phyloP scores from a whole-genome alignment of 2,113 vertebrate species.

The Cyphomyrus discorhynchus region DNA sequence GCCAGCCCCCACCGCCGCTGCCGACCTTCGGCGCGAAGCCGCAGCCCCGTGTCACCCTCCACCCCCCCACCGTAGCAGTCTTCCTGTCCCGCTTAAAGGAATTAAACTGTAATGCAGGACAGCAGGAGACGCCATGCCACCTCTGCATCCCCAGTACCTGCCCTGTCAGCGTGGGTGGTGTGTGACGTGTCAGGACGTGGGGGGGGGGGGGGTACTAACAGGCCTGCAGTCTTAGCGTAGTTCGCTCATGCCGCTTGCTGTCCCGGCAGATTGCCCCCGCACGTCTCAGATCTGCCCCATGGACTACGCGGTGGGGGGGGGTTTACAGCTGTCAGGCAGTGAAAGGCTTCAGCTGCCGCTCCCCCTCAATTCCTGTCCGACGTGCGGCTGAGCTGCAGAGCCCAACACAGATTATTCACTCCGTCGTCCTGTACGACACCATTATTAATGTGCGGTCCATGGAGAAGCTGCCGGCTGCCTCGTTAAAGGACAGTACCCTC shows the following conservation, averaged over 20 bases:
- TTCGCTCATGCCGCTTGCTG: constrained; percentile 7
- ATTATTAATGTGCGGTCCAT: constrained; percentile 57
- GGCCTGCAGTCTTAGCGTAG: background rate
- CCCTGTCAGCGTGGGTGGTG: background rate
- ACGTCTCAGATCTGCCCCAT: constrained; percentile 23
- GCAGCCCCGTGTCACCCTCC: constrained; percentile 37
- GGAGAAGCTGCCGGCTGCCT: constrained; percentile 37
- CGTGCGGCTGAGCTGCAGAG: constrained; percentile 51
- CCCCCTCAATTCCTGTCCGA: constrained; percentile 44
- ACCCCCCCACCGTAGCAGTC: constrained; percentile 35
- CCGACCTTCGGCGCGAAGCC: constrained; percentile 25
- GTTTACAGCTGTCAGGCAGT: constrained; percentile 30
- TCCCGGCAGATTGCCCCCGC: background rate
- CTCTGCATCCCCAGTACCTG: background rate
- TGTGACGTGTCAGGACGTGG: background rate
- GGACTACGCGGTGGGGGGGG: background rate
- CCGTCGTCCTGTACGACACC: constrained; percentile 51
- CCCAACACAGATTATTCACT: constrained; percentile 35
- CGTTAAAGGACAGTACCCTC: constrained; percentile 54
- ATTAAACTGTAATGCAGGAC: constrained; percentile 32
- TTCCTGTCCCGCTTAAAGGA: constrained; percentile 27
- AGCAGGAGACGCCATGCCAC: constrained; percentile 20
- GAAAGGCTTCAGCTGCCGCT: constrained; percentile 26
- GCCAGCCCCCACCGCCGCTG: background rate
- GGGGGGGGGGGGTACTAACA: background rate